Base-by-base conservation (phyloP, 2,888 invertebrate species). In the Amphiduros pacificus region DNA sequence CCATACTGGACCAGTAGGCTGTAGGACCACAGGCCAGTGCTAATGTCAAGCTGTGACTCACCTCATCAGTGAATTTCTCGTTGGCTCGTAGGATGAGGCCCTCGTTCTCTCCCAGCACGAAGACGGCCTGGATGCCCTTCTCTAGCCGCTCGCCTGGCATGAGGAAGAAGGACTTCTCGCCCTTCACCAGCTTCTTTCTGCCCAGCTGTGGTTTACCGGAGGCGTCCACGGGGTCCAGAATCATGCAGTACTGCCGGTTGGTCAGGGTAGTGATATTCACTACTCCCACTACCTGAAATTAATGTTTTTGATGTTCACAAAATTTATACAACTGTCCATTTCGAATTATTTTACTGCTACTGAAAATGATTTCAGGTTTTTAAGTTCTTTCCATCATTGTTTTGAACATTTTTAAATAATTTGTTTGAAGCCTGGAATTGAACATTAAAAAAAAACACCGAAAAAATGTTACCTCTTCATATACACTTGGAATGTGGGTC, bases 401-500 rank as follows among this genome's bases (percentile, higher is more conserved):
- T n/a, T n/a, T n/a, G n/a, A n/a, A n/a, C 22, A n/a, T 20, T 20
- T 1, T 49, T 6, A 44, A 44, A 22, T 44, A 44, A 44, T 44
- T 22, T 22, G 14, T 6, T 44, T 1, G 44, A 14, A 50, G 6
- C n/a, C 26, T n/a, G 26, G 51, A 27, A 52, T n/a, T n/a, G n/a
- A n/a, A n/a, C n/a, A n/a, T n/a, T n/a, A n/a, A n/a, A n/a, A n/a
- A n/a, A n/a, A n/a, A n/a, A n/a, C n/a, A n/a, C n/a, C n/a, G n/a
- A n/a, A n/a, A 57, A 55, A 79, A n/a, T n/a, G n/a, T n/a, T n/a
- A n/a, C 81, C 78, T 83, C 78, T 73, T 85, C 85, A 70, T 85
- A 84, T 1, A 85, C 85, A 64, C 78, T 78, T n/a, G 85, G 85
- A 62, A 85, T 85, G 70, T 84, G 84, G 17, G 84, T 82, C 63